Conservation (phyloP, 2,113 vertebrate genomes). For the Phalacrocorax carbo region DNA sequence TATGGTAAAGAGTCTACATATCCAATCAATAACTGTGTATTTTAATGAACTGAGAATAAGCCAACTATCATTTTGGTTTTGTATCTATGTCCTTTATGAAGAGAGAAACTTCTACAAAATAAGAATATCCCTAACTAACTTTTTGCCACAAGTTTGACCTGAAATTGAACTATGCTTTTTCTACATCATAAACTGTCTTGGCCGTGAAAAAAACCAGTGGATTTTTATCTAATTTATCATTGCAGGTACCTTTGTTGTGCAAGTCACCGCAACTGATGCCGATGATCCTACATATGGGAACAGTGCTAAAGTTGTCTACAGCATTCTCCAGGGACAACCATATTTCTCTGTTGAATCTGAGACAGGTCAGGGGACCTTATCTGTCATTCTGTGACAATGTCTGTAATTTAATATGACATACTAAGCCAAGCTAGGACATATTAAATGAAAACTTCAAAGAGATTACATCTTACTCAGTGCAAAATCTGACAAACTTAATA, state of each 20-base stretch:
- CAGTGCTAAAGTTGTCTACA: constrained; percentile 92
- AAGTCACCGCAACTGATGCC: constrained; percentile 89
- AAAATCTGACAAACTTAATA: constrained; percentile 62
- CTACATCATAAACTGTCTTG: not conserved
- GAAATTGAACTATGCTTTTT: not conserved
- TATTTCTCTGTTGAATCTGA: constrained; percentile 95
- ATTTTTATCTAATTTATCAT: constrained; percentile 50
- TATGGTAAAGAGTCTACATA: not conserved
- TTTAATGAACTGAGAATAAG: not conserved
- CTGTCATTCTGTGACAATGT: constrained; percentile 34
- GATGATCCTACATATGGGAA: constrained; percentile 94
- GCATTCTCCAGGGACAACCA: constrained; percentile 95
- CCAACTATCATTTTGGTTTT: not conserved
- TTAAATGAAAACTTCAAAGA: constrained; percentile 64
- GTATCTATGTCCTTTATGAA: not conserved
- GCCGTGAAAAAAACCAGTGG: not conserved
- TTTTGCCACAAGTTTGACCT: not conserved
- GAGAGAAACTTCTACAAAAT: not conserved
- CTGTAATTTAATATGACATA: constrained; percentile 65
- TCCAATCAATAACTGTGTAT: not conserved
- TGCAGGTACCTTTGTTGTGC: constrained; percentile 90
- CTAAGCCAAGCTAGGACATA: constrained; percentile 60
- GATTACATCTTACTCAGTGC: constrained; percentile 60
- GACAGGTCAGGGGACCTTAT: constrained; percentile 81
- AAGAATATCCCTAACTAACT: not conserved